Base-by-base conservation (phyloP, 2,113 vertebrate genomes). In the Coregonus clupeaformis region DNA sequence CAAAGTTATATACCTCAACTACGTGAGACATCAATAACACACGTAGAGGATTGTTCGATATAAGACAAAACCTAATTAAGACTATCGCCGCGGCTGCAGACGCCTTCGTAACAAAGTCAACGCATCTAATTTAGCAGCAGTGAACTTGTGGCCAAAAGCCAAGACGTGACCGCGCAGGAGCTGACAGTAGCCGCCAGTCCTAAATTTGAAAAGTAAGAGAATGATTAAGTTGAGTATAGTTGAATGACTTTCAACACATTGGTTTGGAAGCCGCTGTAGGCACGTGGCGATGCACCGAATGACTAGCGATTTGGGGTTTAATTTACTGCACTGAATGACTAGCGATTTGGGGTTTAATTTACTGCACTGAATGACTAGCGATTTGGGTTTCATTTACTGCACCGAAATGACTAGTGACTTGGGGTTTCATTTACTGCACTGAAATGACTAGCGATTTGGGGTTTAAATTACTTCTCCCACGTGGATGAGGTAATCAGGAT, bases 201-300 rank as follows among this genome's bases (percentile, higher is more conserved):
- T 78, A 82, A 84, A 81, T 76, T 77, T 76, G 57, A 77, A 78
- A 82, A 79, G 68, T 86, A 72, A 88, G 84, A 80, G 69, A 85
- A 84, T 84, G 76, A 88, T 86, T 73, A 82, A 85, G 72, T 70
- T 36, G 73, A 82, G 80, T 84, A 67, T 82, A 65, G 77, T 85
- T 86, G 80, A 81, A 83, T 86, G 73, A 79, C 75, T 83, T 85
- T 78, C 74, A 83, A 86, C 80, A 84, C 74, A 68, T 82, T 80
- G 18, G 29, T 75, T 77, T 72, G 81, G 22, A 77, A 76, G 77
- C 77, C 13, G 68, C 84, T 80, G 64, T 70, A 57, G 72, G 74
- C 73, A 29, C 24, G 32, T 45, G 75, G 14, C 79, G 25, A 65
- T 29, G 30, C 13, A 55, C 30, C 12, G 27, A 42, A 45, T 82